Base-by-base conservation (phyloP, 2,888 invertebrate genomes). In the Sminthurinus aureus region DNA sequence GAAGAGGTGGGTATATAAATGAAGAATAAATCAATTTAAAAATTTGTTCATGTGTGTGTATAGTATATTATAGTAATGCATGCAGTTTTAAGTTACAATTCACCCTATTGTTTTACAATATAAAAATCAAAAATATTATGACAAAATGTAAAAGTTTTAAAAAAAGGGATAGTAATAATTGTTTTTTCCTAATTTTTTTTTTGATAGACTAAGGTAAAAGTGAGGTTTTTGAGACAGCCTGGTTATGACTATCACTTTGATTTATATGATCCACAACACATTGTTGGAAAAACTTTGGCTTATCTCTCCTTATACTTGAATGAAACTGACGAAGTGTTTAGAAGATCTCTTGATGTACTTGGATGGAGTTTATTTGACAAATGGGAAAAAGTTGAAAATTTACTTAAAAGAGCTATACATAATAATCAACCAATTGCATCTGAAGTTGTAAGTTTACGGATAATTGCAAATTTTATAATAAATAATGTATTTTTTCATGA, bases 171-270 rank as follows among this genome's bases (percentile, higher is more conserved):
- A n/a, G n/a, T n/a, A n/a, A n/a, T n/a, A n/a, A n/a, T n/a, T n/a
- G n/a, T n/a, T n/a, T n/a, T n/a, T n/a, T n/a, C n/a, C n/a, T n/a
- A n/a, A n/a, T n/a, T 79, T 81, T 51, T 71, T 79, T 80, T 64
- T 85, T 87, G 85, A 22, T 85, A 89, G 89, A 89, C 89, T 64
- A 89, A 91, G 89, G 91, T 93, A 38, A 95, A 94, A 91, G 94
- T 98, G 0, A 92, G 92, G 84, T 98, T 92, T 90, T 89, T 99
- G 67, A 92, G 95, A 89, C 96, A 97, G 90, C 94, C 94, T 0
- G 96, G 92, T 90, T 94, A 94, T 91, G 98, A 98, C 91, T 95
- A 96, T 89, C 97, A 98, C 90, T 96, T 97, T 91, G 97, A 97
- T 91, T 92, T 98, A 24, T 92, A 91, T 84, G 94, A 96, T 87